These are phyloP conservation scores for Strix uralensis DNA, from an alignment of 2,113 vertebrate genomes.

Conservation along the genomic window DNA sequence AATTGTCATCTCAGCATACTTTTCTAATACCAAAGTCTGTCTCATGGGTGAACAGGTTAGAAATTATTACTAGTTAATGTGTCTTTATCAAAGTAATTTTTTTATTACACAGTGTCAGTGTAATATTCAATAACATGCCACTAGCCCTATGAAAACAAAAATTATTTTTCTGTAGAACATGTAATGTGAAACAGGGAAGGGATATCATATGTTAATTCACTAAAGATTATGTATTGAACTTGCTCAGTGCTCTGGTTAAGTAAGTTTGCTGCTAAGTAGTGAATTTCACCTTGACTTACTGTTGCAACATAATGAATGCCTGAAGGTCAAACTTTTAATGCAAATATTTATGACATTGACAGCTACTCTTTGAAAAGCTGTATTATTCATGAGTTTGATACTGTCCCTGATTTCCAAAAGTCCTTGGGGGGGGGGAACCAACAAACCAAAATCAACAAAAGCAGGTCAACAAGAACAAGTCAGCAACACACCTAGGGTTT, in stretches of 20 bases:
- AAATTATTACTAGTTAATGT: neutral
- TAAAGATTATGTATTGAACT: neutral
- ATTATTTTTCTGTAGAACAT: neutral
- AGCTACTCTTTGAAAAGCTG: neutral
- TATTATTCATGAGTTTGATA: neutral
- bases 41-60: neutral
- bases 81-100: neutral
- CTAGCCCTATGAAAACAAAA: neutral
- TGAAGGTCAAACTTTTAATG: constrained; percentile 25
- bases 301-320: constrained; percentile 1
- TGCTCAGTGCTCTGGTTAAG: neutral
- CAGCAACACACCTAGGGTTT: neutral
- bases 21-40: neutral
- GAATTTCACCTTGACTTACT: neutral
- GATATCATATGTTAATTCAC: neutral
- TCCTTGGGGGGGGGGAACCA: neutral
- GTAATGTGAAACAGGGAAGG: neutral
- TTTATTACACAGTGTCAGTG: neutral
- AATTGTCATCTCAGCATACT: neutral
- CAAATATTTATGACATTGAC: constrained; percentile 7
- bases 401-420: neutral
- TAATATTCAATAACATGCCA: neutral
- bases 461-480: neutral
- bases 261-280: neutral
- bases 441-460: neutral